Base-by-base conservation (phyloP, 2,797 vertebrate genomes). In the Caiman crocodilus region DNA sequence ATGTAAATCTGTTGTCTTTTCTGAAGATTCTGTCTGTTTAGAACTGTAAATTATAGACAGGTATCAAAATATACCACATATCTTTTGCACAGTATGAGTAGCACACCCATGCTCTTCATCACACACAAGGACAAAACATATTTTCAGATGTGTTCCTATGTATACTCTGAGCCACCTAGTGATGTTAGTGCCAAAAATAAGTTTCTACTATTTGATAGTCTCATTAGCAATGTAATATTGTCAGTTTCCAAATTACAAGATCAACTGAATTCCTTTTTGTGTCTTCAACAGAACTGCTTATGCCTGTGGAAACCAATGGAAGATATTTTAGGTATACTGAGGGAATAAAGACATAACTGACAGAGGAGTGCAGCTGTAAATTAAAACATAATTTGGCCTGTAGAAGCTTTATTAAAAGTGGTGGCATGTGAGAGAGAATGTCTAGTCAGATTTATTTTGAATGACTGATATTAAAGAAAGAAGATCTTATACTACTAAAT, bases 1-100 rank as follows among this genome's bases (percentile, higher is more conserved):
- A 6, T 97, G 96, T 88, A 97, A 92, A 97, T 97, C 97, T 86
- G 96, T 97, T 79, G 94, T 97, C 60, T 97, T 97, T 75, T 65
- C 78, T 56, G 87, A 97, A 80, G 96, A 97, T 92, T 97, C 97
- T 61, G 11, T 96, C 42, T 97, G 61, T 86, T 85, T 98, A 84
- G 96, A 97, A 95, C 96, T 25, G 58, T 98, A 73, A 88, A 96
- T 75, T 97, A 97, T 85, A 93, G 96, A 91, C 97, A 97, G 92
- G 96, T 98, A 96, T 76, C 76, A 50, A 93, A 84, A 83, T 23
- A 88, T 18, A 84, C 58, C 16, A n/a, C 10, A 2, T 35, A 6
- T 25, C 21, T 67, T 59, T 91, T 65, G 50, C n/a, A n/a, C 65
- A 75, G 16, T 30, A 90, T 57, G 30, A 73, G 32, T 21, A 79